A percentile compares a stretch with the other conserved stretches of the same genome.
These are phyloP conservation scores for Caerostris darwini DNA, from an alignment of 1,140 invertebrate genomes.

Conservation along the genomic window DNA sequence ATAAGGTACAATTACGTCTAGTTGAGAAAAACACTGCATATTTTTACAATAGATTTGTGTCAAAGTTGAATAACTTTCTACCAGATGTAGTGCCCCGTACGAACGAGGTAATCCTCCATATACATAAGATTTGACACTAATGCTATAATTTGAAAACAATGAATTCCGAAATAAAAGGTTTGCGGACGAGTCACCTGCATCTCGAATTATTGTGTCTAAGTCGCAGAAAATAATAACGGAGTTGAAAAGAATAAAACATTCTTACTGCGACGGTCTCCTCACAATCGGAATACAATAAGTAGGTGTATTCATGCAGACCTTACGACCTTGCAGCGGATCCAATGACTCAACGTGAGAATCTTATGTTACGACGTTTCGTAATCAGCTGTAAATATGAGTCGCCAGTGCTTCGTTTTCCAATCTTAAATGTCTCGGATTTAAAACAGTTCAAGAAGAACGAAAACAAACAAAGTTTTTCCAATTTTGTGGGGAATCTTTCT, in stretches of 20 bases:
- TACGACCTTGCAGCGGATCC: neutral
- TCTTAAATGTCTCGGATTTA: no score
- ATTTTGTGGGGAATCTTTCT: no score
- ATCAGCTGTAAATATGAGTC: neutral
- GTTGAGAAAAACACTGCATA: no score
- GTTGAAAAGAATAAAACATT: constrained; percentile 3
- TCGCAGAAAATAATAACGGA: neutral
- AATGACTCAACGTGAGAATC: constrained; percentile 22
- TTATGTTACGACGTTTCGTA: neutral
- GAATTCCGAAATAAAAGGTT: neutral
- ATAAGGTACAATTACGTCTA: no score
- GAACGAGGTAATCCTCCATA: neutral
- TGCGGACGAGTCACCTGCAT: neutral
- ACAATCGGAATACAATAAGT: constrained; percentile 35
- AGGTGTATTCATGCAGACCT: neutral
- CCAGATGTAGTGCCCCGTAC: constrained; percentile 5
- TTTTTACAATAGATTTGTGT: neutral
- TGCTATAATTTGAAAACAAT: constrained; percentile 6
- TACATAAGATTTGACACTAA: neutral
- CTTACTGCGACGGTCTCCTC: neutral
- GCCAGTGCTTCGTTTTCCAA: neutral
- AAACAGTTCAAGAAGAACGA: no score
- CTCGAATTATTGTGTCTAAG: neutral
- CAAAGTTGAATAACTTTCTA: constrained; percentile 37
- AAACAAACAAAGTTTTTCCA: no score